Base-by-base conservation (phyloP, 1,140 invertebrate genomes). In the Gyrodactylus bullatarudis region DNA sequence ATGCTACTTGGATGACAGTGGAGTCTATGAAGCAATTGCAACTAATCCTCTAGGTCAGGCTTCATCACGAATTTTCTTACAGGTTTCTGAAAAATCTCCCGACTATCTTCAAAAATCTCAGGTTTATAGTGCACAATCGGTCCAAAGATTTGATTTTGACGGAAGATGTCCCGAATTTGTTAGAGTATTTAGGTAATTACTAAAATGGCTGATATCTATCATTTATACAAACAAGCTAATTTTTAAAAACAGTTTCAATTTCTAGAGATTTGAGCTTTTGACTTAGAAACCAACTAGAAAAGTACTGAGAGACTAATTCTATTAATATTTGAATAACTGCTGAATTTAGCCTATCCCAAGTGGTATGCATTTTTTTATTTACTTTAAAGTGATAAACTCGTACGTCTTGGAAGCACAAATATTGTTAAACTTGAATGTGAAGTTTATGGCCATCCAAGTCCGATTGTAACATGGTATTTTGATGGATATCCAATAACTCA, bases 381-480 rank as follows among this genome's bases (percentile, higher is more conserved):
- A 16, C 34, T 16, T n/a, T 16, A 54, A 8, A 54, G 34, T 8
- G 34, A 54, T n/a, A 54, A 8, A 16, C n/a, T 16, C 34, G n/a
- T 54, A 8, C 34, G 34, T n/a, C n/a, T n/a, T 16, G 34, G n/a
- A n/a, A 54, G 34, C 34, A n/a, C n/a, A 16, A n/a, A 54, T 16
- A 16, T 54, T 54, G n/a, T 54, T n/a, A 54, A 54, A 54, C n/a
- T 54, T 54, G 34, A 54, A 2, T 71, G 70, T n/a, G 26, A 24
- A 24, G 75, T 77, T 22, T 54, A 69, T 25, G 76, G 76, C 24
- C 75, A 76, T 34, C 76, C 76, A 21, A 73, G 68, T 26, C 76
- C 76, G 19, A 74, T 76, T 24, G 89, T 88, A 0, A 87, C 86
- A 77, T 90, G 88, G 88, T 88, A 85, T 81, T 85, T 86, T 75